Evolutionary conservation across 2,888 invertebrate genomes (phyloP), one percentile per base, ranked within the genome.

Genomic region (Drosophila austrosaltans): DNA sequence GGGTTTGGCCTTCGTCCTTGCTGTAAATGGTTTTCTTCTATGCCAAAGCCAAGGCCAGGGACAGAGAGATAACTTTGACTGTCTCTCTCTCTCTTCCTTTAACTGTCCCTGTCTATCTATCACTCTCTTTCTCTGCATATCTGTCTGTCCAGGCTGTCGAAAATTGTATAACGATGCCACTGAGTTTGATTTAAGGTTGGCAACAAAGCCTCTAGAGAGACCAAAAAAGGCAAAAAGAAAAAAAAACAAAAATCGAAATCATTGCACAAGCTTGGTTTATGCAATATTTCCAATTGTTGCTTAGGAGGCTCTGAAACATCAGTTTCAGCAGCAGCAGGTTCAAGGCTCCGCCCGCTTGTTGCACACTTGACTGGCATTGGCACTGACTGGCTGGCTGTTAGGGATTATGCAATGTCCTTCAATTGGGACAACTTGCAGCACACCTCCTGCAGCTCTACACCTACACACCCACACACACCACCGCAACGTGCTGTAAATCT

Each of bases 371-470:
- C 48, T 48, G 48, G 48, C 48, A 48, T 48, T 48, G 48, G 10
- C 48, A 48, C 10, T 48, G 48, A 25, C 22, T 48, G 48, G 48
- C 22, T 48, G 48, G 22, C 22, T 48, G 48, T 48, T 48, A 12
- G 48, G 39, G 64, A 75, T 84, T 85, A 85, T 84, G 85, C 81
- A 83, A 81, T 68, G 82, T 76, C 80, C 79, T 85, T 78, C 78
- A 60, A 66, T 62, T 56, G 69, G 58, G 66, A 66, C 77, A 70
- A 65, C 48, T 48, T 16, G 42, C 42, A 16, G 42, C 42, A 40
- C 40, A 42, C 25, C 22, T 48, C 25, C 48, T 22, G 22, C 22
- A 48, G 66, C 77, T 68, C 63, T 75, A 68, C 69, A 78, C 61
- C 57, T 28, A 66, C 48, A 67, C 71, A 56, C 53, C 36, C 58